Evolutionary conservation across 2,113 vertebrate species (phyloP).

Genomic region (Chamaea fasciata): DNA sequence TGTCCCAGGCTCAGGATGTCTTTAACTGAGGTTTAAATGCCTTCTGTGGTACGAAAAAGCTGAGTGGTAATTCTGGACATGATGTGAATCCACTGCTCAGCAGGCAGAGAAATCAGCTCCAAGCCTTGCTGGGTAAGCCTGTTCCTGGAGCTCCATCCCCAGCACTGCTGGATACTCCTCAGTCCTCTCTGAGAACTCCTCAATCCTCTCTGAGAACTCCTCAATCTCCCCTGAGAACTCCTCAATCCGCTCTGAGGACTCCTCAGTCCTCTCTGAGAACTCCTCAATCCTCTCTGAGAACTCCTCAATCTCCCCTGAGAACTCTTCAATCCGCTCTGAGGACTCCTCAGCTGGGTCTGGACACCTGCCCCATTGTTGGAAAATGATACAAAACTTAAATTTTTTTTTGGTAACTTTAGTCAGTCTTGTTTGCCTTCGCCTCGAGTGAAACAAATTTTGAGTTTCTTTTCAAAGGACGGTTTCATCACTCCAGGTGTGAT

Average conservation of each 20-base stretch:
- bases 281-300: background rate
- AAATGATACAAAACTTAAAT: background rate
- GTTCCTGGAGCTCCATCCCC: rapidly evolving
- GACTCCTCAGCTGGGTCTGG: too few species aligned
- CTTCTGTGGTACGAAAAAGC: background rate
- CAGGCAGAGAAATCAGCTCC: background rate
- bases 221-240: rapidly evolving
- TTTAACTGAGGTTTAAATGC: too few species aligned
- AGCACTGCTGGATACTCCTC: rapidly evolving
- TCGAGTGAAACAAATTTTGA: background rate
- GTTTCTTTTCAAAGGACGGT: background rate
- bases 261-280: rapidly evolving
- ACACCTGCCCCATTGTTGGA: rapidly evolving
- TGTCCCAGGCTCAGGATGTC: background rate
- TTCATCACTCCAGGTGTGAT: rapidly evolving
- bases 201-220: rapidly evolving
- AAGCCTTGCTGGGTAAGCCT: background rate
- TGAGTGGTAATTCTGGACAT: background rate
- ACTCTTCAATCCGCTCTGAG: too few species aligned
- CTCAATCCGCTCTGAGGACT: rapidly evolving
- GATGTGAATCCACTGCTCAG: rapidly evolving
- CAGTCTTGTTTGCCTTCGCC: background rate
- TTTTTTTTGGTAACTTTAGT: background rate
- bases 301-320: too few species aligned
- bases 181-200: rapidly evolving